Evolutionary conservation across 2,113 vertebrate genomes (phyloP), one percentile per base, ranked within the genome.

Genomic region (Theristicus caerulescens): DNA sequence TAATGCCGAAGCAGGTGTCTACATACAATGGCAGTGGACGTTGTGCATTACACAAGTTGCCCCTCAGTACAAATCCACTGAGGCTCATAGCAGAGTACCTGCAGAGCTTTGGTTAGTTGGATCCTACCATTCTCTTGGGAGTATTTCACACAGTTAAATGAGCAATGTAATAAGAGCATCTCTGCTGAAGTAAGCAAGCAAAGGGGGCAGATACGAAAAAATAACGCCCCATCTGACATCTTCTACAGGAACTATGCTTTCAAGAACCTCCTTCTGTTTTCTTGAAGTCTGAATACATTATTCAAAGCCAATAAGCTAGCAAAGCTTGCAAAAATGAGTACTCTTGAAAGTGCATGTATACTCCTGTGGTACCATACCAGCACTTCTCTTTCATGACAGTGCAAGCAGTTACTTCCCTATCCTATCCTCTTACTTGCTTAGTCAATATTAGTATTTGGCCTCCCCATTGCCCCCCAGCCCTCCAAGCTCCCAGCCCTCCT

Each of bases 391-490:
- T 40, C 57, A 40, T 13, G 20, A n/a, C 9, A 86, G 20, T 5
- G 8, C 25, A 34, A 76, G 8, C 13, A 67, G 15, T 24, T 76
- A 57, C 31, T 38, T 90, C 42, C n/a, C 20, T 26, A 21, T 16
- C 10, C 38, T 9, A 34, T 4, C 9, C 16, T 40, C 58, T 47
- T 6, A n/a, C 32, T 46, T 84, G 27, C 65, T 76, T 25, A 70
- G n/a, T 18, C 64, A 62, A 6, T 40, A 24, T 3, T 2, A 65
- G 31, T 18, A 42, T 78, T 58, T 66, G n/a, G 25, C 34, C 20
- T 47, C 31, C 13, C 21, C 58, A 49, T 0, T 62, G 54, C 2
- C 3, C 11, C 7, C 13, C 15, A 32, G 6, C 3, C 13, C 4
- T 24, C 40, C n/a, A 17, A 66, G 13, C 21, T 65, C 19, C 20